Conservation (phyloP, 1,140 invertebrate genomes). For the Hirudo medicinalis region DNA sequence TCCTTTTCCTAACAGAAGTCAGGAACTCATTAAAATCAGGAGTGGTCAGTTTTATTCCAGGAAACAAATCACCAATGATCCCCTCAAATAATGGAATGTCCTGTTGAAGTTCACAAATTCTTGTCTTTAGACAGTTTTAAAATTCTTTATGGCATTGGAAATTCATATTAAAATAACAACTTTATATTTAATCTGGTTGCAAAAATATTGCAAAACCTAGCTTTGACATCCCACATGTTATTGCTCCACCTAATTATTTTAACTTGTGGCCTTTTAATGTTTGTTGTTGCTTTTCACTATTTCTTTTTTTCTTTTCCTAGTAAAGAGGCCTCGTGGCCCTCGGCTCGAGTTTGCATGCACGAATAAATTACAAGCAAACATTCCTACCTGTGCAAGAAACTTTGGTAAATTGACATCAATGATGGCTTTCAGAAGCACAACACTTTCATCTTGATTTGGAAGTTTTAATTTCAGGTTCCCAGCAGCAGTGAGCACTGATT, state of each 20-base stretch:
- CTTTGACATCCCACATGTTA: too few relatives aligned
- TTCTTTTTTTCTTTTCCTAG: neutral
- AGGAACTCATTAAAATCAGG: slow-evolving; percentile 51
- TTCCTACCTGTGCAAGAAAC: slow-evolving; percentile 38
- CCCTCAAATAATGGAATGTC: slow-evolving; percentile 44
- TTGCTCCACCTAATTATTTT: too few relatives aligned
- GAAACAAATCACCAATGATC: slow-evolving; percentile 43
- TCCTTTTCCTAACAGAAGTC: slow-evolving; percentile 40
- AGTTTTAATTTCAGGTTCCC: slow-evolving; percentile 42
- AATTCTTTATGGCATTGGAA: too few relatives aligned
- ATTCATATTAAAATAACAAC: too few relatives aligned
- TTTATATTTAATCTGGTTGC: too few relatives aligned
- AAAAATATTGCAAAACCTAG: too few relatives aligned
- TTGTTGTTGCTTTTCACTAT: too few relatives aligned
- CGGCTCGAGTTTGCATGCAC: neutral
- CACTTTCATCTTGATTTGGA: slow-evolving; percentile 37
- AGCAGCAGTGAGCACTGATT: slow-evolving; percentile 43
- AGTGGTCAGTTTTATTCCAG: slow-evolving; percentile 38
- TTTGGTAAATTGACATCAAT: slow-evolving; percentile 44
- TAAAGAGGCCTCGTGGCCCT: neutral
- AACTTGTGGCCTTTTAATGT: too few relatives aligned
- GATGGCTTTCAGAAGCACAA: slow-evolving; percentile 41
- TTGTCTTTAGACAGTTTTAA: neutral
- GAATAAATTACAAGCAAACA: neutral
- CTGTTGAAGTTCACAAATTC: slow-evolving; percentile 24